Percentiles rank a stretch among this genome's conserved stretches.
These are phyloP conservation scores for Procavia capensis DNA, from an alignment of 2,113 vertebrate species.

Conservation along the genomic window DNA sequence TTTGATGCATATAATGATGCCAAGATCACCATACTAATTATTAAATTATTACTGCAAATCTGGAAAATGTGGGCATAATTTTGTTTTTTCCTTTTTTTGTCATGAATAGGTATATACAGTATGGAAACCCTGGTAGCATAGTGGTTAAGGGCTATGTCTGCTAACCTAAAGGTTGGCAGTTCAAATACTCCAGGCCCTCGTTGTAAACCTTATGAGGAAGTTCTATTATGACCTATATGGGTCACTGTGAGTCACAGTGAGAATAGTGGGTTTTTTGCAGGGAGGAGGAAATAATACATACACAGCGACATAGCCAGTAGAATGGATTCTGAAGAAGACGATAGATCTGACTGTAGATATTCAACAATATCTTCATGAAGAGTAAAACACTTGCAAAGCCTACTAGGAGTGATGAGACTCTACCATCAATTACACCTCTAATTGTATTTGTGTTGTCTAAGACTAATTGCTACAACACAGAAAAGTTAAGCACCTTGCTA, in stretches of 20 bases:
- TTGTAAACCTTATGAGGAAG: too few species aligned
- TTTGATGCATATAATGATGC: neutral
- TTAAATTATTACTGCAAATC: neutral
- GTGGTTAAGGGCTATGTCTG: too few species aligned
- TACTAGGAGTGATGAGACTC: neutral
- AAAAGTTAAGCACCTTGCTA: neutral
- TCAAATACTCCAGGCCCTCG: too few species aligned
- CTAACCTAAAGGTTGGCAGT: too few species aligned
- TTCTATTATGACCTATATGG: too few species aligned
- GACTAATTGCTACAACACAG: neutral
- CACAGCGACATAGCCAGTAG: neutral
- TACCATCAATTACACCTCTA: neutral
- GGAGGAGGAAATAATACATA: neutral
- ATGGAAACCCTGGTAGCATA: too few species aligned
- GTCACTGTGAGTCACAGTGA: too few species aligned
- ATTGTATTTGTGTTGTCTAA: neutral
- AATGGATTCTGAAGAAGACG: neutral
- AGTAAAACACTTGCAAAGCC: neutral
- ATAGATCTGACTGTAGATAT: neutral
- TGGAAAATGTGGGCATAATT: neutral
- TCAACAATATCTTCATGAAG: neutral
- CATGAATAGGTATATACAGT: too few species aligned
- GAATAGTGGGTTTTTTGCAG: too few species aligned
- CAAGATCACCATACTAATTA: neutral
- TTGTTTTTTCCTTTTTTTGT: neutral